A percentile compares a stretch with the other conserved stretches of the same genome.
Conservation (phyloP, 1,140 invertebrate species). For the Drosophila oshimai region DNA sequence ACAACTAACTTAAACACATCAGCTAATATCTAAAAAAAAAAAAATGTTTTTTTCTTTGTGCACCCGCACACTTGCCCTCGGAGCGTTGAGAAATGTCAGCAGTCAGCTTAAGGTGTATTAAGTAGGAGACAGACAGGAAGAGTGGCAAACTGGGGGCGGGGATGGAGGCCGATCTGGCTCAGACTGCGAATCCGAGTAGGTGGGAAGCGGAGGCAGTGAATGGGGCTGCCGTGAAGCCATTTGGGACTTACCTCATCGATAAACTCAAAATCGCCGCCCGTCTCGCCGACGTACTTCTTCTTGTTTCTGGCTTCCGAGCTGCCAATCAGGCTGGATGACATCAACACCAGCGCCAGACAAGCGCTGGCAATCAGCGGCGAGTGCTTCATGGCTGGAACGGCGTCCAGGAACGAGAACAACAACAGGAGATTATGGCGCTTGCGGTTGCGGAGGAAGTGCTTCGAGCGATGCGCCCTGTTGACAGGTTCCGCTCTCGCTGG, state of each 20-base stretch:
- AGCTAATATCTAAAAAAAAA: too few relatives aligned
- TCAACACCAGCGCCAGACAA: constrained; percentile 78
- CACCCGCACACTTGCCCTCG: constrained; percentile 5
- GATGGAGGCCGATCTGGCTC: constrained; percentile 4
- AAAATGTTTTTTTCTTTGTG: not conserved
- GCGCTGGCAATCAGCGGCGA: constrained; percentile 73
- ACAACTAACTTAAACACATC: too few relatives aligned
- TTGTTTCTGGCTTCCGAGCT: constrained; percentile 71
- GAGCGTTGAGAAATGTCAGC: constrained; percentile 39
- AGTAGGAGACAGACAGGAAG: constrained; percentile 51
- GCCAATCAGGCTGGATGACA: constrained; percentile 74
- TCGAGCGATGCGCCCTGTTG: constrained; percentile 35
- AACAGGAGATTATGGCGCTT: constrained; percentile 2
- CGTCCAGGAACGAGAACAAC: constrained; percentile 25
- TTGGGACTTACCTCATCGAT: constrained; percentile 82
- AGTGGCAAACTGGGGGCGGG: constrained; percentile 24
- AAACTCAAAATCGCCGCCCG: constrained; percentile 82
- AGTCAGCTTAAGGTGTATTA: constrained; percentile 68
- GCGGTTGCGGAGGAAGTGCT: constrained; percentile 14
- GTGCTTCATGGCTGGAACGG: constrained; percentile 64
- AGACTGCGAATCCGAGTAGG: constrained; percentile 5
- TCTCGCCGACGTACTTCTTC: constrained; percentile 81
- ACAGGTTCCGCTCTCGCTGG: constrained; percentile 29
- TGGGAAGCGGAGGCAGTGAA: constrained; percentile 22
- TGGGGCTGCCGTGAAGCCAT: constrained; percentile 43